A percentile compares a stretch with the other conserved stretches of the same genome.
Evolutionary conservation across 2,797 vertebrate genomes (phyloP).

Genomic region (Clarias platycephalus): DNA sequence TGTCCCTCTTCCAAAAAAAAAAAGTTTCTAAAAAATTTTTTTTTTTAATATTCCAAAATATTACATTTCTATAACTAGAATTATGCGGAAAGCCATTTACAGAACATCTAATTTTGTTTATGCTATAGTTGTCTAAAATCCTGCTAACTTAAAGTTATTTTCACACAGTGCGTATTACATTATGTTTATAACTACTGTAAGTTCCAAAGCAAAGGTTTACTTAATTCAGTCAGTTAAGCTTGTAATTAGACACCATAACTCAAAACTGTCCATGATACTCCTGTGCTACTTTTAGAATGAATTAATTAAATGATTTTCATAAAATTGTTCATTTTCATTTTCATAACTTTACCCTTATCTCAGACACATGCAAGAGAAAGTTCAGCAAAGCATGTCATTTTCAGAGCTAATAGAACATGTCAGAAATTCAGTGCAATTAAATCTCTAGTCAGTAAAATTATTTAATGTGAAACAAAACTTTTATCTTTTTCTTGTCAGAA

Average conservation of each 20-base stretch:
- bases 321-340: neutral
- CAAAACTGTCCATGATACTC: neutral
- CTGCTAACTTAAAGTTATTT: too few species aligned
- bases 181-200: neutral
- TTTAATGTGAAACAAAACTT: neutral
- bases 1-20: neutral
- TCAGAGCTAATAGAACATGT: neutral
- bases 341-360: neutral
- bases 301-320: neutral
- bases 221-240: neutral
- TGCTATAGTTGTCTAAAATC: neutral
- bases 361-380: neutral
- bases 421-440: neutral
- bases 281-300: neutral
- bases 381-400: neutral
- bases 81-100: neutral
- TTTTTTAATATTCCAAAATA: neutral
- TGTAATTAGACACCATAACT: neutral
- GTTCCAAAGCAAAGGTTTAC: neutral
- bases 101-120: neutral
- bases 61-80: neutral
- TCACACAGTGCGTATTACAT: neutral
- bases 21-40: neutral
- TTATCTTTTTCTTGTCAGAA: neutral
- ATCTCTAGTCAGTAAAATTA: neutral